These are phyloP conservation scores for Oncorhynchus kisutch DNA, from an alignment of 2,113 vertebrate genomes.

Conservation along the genomic window DNA sequence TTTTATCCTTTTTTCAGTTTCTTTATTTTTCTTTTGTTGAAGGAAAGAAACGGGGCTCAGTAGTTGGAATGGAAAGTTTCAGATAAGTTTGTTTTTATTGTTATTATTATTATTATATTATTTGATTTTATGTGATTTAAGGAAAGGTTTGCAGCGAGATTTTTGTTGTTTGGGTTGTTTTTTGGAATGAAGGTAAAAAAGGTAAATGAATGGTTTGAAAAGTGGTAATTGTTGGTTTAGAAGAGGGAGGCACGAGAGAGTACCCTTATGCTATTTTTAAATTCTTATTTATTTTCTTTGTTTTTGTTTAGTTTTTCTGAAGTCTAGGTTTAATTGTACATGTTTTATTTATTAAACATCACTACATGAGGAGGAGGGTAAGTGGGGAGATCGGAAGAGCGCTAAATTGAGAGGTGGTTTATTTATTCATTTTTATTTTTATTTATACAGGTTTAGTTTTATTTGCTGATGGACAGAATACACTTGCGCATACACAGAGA, in stretches of 20 bases:
- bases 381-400: constrained; percentile 36
- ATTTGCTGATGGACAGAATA: constrained; percentile 34
- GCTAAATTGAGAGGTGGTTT: constrained; percentile 46
- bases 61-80: constrained; percentile 69
- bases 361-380: constrained; percentile 53
- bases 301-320: constrained; percentile 40
- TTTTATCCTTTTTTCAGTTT: constrained; percentile 58
- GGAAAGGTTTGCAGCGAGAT: constrained; percentile 63
- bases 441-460: constrained; percentile 26
- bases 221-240: constrained; percentile 24
- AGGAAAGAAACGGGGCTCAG: constrained; percentile 30
- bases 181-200: constrained; percentile 62
- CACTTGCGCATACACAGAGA: constrained; percentile 28
- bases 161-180: constrained; percentile 66
- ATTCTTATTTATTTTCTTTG: constrained; percentile 2
- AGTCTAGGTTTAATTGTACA: constrained; percentile 62
- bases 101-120: constrained; percentile 68
- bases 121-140: constrained; percentile 76
- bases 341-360: constrained; percentile 71
- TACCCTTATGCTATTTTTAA: constrained; percentile 35
- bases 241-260: constrained; percentile 40
- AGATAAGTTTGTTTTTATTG: constrained; percentile 74
- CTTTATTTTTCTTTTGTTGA: constrained; percentile 59
- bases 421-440: constrained; percentile 52
- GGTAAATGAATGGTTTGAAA: constrained; percentile 22